Evolutionary conservation across 2,113 vertebrate genomes (phyloP).

Genomic region (Cyphomyrus plagiostoma): DNA sequence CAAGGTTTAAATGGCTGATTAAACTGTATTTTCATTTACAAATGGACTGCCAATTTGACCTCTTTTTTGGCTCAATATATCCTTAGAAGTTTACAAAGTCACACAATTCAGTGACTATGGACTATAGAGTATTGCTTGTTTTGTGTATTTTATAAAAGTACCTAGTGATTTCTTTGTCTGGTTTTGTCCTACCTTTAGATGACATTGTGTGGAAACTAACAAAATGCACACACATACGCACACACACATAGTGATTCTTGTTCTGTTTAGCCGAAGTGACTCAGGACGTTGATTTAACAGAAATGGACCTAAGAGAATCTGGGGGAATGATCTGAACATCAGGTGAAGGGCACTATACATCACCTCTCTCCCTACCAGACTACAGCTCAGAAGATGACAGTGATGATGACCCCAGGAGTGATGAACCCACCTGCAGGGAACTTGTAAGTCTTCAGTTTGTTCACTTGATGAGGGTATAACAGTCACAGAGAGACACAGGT

Average conservation of each 20-base stretch:
- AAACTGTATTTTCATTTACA: conserved; percentile 15
- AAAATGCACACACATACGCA: not conserved
- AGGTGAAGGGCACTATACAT: not conserved
- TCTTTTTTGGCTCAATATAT: not conserved
- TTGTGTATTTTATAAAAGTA: not conserved
- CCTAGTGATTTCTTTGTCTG: not conserved
- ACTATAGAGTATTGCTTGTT: not conserved
- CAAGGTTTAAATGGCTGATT: conserved; percentile 6
- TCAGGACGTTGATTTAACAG: not conserved
- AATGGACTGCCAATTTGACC: conserved; percentile 22
- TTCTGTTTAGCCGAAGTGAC: not conserved
- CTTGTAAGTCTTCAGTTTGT: conserved; percentile 11
- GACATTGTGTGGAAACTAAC: not conserved
- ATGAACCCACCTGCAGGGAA: conserved; percentile 8
- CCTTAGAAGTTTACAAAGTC: not conserved
- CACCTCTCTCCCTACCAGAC: not conserved
- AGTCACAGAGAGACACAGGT: not conserved
- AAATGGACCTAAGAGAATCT: not conserved
- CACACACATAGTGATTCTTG: not conserved
- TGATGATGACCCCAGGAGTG: conserved; percentile 3
- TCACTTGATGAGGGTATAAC: not conserved
- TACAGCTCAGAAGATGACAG: conserved; percentile 15
- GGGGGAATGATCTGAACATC: not conserved
- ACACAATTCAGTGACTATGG: not conserved
- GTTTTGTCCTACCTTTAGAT: not conserved